phyloP scores from a whole-genome alignment of 2,888 invertebrate genomes.

The Nomada goodeniana region DNA sequence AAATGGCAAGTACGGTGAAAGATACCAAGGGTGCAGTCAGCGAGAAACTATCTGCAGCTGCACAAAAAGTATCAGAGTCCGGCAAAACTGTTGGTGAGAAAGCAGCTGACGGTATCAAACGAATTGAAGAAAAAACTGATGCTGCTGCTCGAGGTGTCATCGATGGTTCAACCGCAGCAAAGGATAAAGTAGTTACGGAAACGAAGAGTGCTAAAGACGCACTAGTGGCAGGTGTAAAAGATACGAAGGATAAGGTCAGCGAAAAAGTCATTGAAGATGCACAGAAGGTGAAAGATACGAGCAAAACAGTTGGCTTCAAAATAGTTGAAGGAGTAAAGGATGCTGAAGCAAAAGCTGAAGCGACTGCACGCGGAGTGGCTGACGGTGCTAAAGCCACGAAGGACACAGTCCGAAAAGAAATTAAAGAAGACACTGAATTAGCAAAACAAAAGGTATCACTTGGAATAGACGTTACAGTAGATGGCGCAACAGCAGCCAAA shows the following conservation, averaged over 20 bases:
- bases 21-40: conserved; percentile 12
- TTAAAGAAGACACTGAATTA: conserved; percentile 77
- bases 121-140: background rate
- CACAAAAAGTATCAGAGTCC: background rate
- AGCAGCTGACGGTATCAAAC: background rate
- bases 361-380: conserved; percentile 78
- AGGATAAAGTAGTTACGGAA: background rate
- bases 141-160: background rate
- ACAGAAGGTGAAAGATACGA: conserved; percentile 50
- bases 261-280: background rate
- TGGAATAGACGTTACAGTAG: conserved; percentile 79
- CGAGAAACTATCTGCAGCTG: conserved; percentile 1
- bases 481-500: conserved; percentile 85
- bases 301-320: conserved; percentile 82
- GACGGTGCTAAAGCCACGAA: conserved; percentile 42
- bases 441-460: conserved; percentile 58
- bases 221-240: conserved; percentile 16
- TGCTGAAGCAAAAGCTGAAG: conserved; percentile 57
- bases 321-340: conserved; percentile 48
- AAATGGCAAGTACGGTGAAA: conserved; percentile 38
- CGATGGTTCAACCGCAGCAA: conserved; percentile 44
- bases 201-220: conserved; percentile 35
- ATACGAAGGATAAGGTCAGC: conserved; percentile 1
- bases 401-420: conserved; percentile 74
- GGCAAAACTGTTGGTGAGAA: conserved; percentile 4